A percentile compares a stretch with the other conserved stretches of the same genome.
Conservation (phyloP, 2,113 vertebrate genomes). For the Coreoperca whiteheadi region DNA sequence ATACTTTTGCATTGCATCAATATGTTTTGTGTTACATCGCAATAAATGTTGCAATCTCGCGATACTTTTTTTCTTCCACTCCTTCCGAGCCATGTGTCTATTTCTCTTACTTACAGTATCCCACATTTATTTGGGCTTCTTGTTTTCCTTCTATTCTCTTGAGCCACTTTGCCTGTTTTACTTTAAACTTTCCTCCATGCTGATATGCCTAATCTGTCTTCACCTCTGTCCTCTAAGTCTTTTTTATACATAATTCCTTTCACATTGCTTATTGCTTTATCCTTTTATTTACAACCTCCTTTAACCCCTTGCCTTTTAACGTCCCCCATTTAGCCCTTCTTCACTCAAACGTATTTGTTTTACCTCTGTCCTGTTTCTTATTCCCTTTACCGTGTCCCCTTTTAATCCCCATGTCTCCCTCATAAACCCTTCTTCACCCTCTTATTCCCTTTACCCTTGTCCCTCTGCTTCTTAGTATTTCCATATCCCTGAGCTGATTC, state of each 20-base stretch:
- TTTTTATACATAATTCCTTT: conserved; percentile 10
- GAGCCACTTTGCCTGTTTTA: neutral
- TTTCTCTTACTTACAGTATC: neutral
- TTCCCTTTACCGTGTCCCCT: conserved; percentile 22
- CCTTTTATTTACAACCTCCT: conserved; percentile 32
- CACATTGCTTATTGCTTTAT: conserved; percentile 11
- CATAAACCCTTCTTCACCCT: conserved; percentile 37
- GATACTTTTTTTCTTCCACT: no score
- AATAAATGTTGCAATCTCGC: no score
- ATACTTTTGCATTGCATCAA: no score
- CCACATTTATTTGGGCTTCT: neutral
- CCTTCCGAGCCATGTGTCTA: no score
- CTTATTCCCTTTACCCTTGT: conserved; percentile 28
- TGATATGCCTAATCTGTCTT: neutral
- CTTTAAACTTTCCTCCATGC: neutral
- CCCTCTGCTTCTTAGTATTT: conserved; percentile 46
- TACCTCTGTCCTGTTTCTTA: conserved; percentile 55
- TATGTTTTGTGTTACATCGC: no score
- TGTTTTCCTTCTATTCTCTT: neutral
- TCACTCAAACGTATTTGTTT: conserved; percentile 32
- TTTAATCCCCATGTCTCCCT: conserved; percentile 54
- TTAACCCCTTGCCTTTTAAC: conserved; percentile 6
- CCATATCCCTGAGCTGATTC: conserved; percentile 66
- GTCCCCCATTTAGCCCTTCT: conserved; percentile 1
- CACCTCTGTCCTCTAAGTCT: conserved; percentile 2